A percentile compares a stretch with the other conserved stretches of the same genome.
phyloP scores from a whole-genome alignment of 2,797 vertebrate species.

The Botia kubotai region DNA sequence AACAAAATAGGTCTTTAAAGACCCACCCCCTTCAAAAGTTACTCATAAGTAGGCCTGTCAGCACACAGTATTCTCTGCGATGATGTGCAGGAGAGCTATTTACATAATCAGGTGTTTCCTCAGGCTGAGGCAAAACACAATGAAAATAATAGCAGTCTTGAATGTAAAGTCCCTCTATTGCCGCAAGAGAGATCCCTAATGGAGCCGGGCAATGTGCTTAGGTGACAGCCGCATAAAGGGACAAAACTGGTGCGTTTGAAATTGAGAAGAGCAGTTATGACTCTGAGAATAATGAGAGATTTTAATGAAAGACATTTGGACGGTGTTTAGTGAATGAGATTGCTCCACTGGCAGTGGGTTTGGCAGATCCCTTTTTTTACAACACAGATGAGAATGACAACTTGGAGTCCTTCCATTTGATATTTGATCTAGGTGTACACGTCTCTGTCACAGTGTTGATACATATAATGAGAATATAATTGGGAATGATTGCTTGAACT shows the following conservation, averaged over 20 bases:
- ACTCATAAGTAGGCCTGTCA: conserved; percentile 38
- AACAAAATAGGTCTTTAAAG: conserved; percentile 15
- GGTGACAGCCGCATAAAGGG: conserved; percentile 70
- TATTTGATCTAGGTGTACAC: conserved; percentile 51
- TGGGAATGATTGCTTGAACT: conserved; percentile 26
- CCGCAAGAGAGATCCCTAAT: conserved; percentile 62
- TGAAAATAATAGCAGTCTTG: conserved; percentile 53
- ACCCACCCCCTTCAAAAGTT: conserved; percentile 25
- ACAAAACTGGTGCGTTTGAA: conserved; percentile 70
- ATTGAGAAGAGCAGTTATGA: conserved; percentile 67
- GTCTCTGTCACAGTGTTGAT: conserved; percentile 25
- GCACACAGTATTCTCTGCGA: conserved; percentile 10
- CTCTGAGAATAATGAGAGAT: conserved; percentile 63
- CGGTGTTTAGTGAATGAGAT: conserved; percentile 37
- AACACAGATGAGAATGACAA: conserved; percentile 35
- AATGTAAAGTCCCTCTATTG: conserved; percentile 42
- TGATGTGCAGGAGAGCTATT: conserved; percentile 30
- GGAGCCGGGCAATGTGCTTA: conserved; percentile 65
- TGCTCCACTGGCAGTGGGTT: conserved; percentile 50
- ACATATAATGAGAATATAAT: conserved; percentile 41
- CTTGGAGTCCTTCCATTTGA: conserved; percentile 42
- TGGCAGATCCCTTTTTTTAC: conserved; percentile 44
- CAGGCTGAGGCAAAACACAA: conserved; percentile 43
- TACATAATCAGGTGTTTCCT: conserved; percentile 47
- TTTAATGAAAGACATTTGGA: conserved; percentile 55